These are phyloP conservation scores for Calidris pugnax DNA, from an alignment of 2,113 vertebrate species.

Conservation along the genomic window DNA sequence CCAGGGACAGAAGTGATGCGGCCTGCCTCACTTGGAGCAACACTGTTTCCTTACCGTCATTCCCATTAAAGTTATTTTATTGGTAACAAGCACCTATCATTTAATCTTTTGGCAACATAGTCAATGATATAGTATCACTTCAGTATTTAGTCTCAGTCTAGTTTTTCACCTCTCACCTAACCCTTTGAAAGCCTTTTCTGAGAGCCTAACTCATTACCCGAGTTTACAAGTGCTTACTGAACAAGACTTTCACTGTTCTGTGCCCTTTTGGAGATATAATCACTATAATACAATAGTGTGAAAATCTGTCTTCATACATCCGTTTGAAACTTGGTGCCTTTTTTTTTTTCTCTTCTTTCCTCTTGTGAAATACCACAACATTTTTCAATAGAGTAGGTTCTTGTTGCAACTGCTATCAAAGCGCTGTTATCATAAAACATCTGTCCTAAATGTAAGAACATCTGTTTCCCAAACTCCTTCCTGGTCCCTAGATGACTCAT, in stretches of 20 bases:
- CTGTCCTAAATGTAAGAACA: constrained; percentile 64
- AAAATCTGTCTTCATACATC: neutral
- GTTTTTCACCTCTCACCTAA: neutral
- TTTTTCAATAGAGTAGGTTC: constrained; percentile 48
- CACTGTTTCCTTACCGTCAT: neutral
- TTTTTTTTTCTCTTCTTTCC: neutral
- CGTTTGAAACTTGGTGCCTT: neutral
- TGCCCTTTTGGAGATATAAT: neutral
- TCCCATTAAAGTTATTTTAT: neutral
- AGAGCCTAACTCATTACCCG: neutral
- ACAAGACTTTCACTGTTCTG: neutral
- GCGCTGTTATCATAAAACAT: constrained; percentile 55
- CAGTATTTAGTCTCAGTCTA: neutral
- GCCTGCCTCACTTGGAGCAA: neutral
- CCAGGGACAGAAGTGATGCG: neutral
- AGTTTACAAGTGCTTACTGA: neutral
- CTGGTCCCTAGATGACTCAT: constrained; percentile 40
- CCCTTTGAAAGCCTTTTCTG: neutral
- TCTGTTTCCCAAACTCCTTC: constrained; percentile 52
- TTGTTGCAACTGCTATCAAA: constrained; percentile 56
- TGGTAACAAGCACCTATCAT: neutral
- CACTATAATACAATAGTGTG: neutral
- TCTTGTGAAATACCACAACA: constrained; percentile 11
- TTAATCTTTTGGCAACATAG: neutral
- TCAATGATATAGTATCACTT: neutral